A percentile compares a stretch with the other conserved stretches of the same genome.
Conservation (phyloP, 2,888 invertebrate genomes). For the Nemoura dubitans region DNA sequence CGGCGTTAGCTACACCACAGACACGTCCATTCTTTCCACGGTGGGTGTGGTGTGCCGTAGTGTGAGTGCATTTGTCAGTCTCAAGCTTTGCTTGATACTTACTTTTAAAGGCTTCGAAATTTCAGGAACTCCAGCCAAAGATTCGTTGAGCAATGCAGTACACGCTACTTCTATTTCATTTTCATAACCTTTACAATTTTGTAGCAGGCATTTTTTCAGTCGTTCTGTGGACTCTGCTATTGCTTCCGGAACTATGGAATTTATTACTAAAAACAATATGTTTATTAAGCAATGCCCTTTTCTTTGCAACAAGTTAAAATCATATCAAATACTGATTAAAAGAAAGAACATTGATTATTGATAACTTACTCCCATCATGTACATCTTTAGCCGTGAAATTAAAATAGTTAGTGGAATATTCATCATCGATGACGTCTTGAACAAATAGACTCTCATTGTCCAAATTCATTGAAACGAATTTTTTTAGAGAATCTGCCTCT, state of each 20-base stretch:
- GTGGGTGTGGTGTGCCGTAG: too few species aligned
- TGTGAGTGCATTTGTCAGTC: too few species aligned
- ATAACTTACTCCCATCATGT: too few species aligned
- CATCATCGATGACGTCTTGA: constrained; percentile 14
- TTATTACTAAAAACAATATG: not conserved
- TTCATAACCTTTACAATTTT: constrained; percentile 5
- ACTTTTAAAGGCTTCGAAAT: not conserved
- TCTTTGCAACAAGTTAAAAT: too few species aligned
- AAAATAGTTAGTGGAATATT: constrained; percentile 25
- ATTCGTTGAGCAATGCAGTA: not conserved
- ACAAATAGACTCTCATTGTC: not conserved
- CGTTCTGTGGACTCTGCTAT: not conserved
- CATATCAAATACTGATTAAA: too few species aligned
- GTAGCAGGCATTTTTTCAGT: constrained; percentile 8
- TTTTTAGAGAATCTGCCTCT: too few species aligned
- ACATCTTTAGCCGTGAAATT: constrained; percentile 1
- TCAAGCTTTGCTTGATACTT: not conserved
- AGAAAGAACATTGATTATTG: too few species aligned
- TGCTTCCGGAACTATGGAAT: constrained; percentile 1
- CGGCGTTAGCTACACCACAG: too few species aligned
- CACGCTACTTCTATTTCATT: not conserved
- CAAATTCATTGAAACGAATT: not conserved
- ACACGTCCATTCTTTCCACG: too few species aligned
- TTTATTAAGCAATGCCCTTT: too few species aligned
- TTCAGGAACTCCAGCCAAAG: not conserved